Conservation (phyloP, 2,113 vertebrate genomes). For the Amphilophus citrinellus region DNA sequence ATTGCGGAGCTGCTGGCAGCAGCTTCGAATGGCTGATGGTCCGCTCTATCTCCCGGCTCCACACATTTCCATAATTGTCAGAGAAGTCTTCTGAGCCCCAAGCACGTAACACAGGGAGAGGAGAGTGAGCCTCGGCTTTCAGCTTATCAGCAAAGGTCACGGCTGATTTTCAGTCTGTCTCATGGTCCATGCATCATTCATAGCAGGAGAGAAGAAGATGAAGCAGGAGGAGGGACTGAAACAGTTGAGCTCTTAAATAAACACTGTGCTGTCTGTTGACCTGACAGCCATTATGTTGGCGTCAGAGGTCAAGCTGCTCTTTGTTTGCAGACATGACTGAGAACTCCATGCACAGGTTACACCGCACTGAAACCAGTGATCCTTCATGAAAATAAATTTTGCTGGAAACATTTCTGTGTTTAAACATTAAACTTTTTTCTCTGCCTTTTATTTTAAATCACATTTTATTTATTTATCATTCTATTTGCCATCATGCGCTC, state of each 20-base stretch:
- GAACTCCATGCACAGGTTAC: too few species aligned
- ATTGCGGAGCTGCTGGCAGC: too few species aligned
- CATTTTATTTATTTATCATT: too few species aligned
- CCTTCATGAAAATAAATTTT: too few species aligned
- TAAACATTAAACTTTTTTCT: too few species aligned
- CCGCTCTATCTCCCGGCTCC: neutral
- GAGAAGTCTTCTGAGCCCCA: neutral
- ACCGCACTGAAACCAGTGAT: too few species aligned
- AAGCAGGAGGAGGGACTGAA: neutral
- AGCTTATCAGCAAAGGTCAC: constrained; percentile 38
- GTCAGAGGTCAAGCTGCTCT: neutral
- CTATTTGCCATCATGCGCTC: too few species aligned
- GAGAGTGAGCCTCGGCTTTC: neutral
- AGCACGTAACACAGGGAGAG: neutral
- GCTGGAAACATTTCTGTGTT: too few species aligned
- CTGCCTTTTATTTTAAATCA: too few species aligned
- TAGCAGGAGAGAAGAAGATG: neutral
- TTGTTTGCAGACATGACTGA: too few species aligned
- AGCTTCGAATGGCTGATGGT: neutral
- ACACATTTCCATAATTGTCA: constrained; percentile 26
- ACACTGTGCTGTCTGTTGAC: neutral
- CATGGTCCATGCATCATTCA: constrained; percentile 15
- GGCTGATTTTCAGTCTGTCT: constrained; percentile 29
- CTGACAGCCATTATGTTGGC: neutral
- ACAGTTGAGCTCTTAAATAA: neutral